A percentile compares a stretch with the other conserved stretches of the same genome.
These are phyloP conservation scores for Sceliomorpha sp. DNA, from an alignment of 2,888 invertebrate species.

Conservation along the genomic window DNA sequence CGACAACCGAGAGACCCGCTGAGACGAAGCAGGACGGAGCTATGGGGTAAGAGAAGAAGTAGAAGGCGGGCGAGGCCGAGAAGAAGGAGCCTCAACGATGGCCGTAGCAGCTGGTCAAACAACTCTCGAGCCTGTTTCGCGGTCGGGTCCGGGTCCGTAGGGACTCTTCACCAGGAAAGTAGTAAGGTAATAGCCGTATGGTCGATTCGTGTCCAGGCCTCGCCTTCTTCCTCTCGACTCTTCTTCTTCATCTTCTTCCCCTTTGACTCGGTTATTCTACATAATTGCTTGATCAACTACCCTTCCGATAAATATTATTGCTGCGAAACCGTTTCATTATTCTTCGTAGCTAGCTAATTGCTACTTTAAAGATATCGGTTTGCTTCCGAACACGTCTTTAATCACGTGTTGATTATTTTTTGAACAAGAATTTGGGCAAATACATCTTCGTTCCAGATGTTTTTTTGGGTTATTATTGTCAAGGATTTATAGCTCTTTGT, in stretches of 20 bases:
- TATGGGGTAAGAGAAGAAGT: conserved; percentile 52
- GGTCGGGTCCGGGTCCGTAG: conserved; percentile 47
- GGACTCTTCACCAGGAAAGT: conserved; percentile 53
- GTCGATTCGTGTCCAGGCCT: conserved; percentile 48
- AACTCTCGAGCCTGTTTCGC: conserved; percentile 63
- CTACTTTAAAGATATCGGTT: too few species aligned
- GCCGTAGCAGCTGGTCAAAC: conserved; percentile 64
- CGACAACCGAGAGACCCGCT: conserved; percentile 48
- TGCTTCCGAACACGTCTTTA: too few species aligned
- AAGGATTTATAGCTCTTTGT: too few species aligned
- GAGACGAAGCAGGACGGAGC: conserved; percentile 38
- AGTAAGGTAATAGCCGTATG: conserved; percentile 45
- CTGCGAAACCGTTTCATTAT: not conserved
- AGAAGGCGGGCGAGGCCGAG: conserved; percentile 43
- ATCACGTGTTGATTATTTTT: too few species aligned
- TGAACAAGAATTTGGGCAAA: too few species aligned
- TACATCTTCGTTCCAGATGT: too few species aligned
- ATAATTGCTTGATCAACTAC: conserved; percentile 23
- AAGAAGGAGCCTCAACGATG: conserved; percentile 58
- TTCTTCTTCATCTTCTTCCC: too few species aligned
- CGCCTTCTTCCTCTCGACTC: conserved; percentile 35
- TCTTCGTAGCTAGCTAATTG: too few species aligned
- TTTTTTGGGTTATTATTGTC: too few species aligned
- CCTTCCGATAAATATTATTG: conserved; percentile 32
- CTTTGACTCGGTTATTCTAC: too few species aligned